phyloP scores from a whole-genome alignment of 2,888 invertebrate genomes.

The Sisyra nigra region DNA sequence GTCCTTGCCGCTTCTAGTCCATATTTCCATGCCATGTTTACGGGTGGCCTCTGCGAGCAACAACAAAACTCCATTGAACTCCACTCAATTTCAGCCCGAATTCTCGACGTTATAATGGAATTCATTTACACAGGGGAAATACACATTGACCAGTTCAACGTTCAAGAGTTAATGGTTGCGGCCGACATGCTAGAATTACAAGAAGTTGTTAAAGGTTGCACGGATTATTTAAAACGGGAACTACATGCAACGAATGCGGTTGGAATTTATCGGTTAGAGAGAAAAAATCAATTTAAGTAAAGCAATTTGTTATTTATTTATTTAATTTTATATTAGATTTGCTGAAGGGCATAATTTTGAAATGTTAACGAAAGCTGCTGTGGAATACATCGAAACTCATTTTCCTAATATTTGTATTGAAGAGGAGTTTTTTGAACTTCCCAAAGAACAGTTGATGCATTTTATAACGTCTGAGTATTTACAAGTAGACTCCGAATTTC shows the following conservation, averaged over 20 bases:
- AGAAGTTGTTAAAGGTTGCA: constrained; percentile 70
- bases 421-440: constrained; percentile 74
- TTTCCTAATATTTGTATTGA: constrained; percentile 67
- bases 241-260: constrained; percentile 76
- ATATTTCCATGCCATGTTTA: constrained; percentile 90
- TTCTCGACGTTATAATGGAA: constrained; percentile 61
- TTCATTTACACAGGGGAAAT: constrained; percentile 69
- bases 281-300: neutral
- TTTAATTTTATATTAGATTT: constrained; percentile 35
- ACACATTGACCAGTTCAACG: constrained; percentile 57
- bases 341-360: constrained; percentile 76
- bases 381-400: constrained; percentile 68
- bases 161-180: constrained; percentile 75
- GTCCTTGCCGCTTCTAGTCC: constrained; percentile 79
- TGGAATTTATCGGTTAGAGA: constrained; percentile 57
- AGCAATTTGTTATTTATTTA: neutral
- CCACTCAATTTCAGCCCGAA: constrained; percentile 58
- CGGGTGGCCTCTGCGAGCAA: constrained; percentile 68
- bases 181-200: constrained; percentile 83
- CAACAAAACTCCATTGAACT: constrained; percentile 65
- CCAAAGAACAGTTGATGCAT: constrained; percentile 57
- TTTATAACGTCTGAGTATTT: constrained; percentile 74
- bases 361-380: constrained; percentile 58
- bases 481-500: constrained; percentile 75
- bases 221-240: constrained; percentile 69